Percentiles rank a stretch among this genome's conserved stretches.
These are phyloP conservation scores for Leucoptera coffeella DNA, from an alignment of 2,888 invertebrate species.

Conservation along the genomic window DNA sequence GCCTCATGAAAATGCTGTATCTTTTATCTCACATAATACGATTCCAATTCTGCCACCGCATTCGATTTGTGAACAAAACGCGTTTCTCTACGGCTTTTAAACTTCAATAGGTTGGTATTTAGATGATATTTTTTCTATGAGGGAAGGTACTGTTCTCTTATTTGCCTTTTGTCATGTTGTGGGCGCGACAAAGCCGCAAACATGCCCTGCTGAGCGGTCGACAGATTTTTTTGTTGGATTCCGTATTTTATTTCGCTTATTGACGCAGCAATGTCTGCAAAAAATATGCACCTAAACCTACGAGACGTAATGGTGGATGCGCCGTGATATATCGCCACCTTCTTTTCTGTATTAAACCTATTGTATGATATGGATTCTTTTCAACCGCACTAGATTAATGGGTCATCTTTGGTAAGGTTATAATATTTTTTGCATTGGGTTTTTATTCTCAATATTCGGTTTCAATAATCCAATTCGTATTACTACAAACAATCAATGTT, in stretches of 20 bases:
- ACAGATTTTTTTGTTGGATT: constrained; percentile 30
- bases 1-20: constrained; percentile 1
- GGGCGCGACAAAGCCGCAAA: constrained; percentile 52
- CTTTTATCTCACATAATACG: constrained; percentile 23
- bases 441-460: neutral
- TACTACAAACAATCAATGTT: too few species aligned
- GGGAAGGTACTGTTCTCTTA: constrained; percentile 39
- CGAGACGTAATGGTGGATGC: constrained; percentile 35
- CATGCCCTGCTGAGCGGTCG: constrained; percentile 42
- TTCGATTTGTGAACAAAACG: constrained; percentile 31
- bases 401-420: too few species aligned
- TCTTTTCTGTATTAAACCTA: constrained; percentile 20
- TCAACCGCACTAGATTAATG: constrained; percentile 7
- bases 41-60: constrained; percentile 47
- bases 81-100: constrained; percentile 48
- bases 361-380: constrained; percentile 19
- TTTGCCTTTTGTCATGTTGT: constrained; percentile 47
- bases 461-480: neutral
- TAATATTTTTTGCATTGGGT: neutral
- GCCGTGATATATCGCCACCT: constrained; percentile 33
- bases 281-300: too few species aligned
- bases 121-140: constrained; percentile 37
- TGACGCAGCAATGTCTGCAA: too few species aligned
- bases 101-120: constrained; percentile 47
- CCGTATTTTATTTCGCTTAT: constrained; percentile 47